These are phyloP conservation scores for Tiliacea citrago DNA, from an alignment of 2,888 invertebrate species.

Conservation along the genomic window DNA sequence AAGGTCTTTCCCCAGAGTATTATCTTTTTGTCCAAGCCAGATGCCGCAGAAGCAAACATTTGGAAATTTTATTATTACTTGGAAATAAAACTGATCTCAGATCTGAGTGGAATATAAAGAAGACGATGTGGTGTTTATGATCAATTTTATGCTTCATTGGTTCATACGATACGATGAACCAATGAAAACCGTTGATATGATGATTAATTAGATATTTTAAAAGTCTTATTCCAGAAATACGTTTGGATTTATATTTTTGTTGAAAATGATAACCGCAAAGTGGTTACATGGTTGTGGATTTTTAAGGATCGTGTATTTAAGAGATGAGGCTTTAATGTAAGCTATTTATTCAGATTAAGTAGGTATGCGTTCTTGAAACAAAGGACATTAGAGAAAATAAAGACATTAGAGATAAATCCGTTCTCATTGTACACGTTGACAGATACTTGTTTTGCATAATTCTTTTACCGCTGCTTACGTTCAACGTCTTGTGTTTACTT, in stretches of 20 bases:
- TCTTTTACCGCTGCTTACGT: background rate
- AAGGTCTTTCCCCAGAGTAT: constrained; percentile 70
- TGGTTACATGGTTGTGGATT: background rate
- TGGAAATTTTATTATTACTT: constrained; percentile 41
- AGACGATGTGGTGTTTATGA: constrained; percentile 33
- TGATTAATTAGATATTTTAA: too few relatives aligned
- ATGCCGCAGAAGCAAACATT: constrained; percentile 43
- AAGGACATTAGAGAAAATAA: background rate
- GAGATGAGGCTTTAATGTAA: background rate
- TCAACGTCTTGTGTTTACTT: background rate
- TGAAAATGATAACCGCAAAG: background rate
- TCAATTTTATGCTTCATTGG: constrained; percentile 29
- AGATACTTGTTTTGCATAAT: background rate
- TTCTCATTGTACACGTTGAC: too few relatives aligned
- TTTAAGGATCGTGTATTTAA: background rate
- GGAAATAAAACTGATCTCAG: constrained; percentile 55
- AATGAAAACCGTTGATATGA: too few relatives aligned
- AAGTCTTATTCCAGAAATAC: background rate
- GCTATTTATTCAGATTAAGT: background rate
- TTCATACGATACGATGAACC: background rate
- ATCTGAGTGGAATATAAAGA: constrained; percentile 38
- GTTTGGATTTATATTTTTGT: background rate
- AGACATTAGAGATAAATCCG: background rate
- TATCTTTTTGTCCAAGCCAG: constrained; percentile 56
- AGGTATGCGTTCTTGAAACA: background rate